Conservation (phyloP, 2,113 vertebrate species). For the Chrysochloris asiatica region DNA sequence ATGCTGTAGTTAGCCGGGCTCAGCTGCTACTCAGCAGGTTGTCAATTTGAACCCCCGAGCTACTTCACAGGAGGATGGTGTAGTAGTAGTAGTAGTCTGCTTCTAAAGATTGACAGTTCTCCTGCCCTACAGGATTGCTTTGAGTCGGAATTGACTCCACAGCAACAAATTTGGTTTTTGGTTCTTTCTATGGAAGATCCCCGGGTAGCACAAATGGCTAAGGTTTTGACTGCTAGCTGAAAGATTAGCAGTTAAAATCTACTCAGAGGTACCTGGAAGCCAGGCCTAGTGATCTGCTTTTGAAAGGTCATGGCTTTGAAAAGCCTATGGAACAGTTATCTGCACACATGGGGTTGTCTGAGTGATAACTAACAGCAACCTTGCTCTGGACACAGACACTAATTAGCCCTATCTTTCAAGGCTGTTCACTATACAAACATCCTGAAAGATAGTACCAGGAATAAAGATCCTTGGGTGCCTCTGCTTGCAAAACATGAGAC, state of each 20-base stretch:
- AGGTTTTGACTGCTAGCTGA: neutral
- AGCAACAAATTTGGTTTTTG: neutral
- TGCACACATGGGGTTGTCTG: neutral
- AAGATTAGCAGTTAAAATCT: neutral
- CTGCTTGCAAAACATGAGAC: neutral
- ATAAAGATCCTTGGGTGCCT: neutral
- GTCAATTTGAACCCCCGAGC: neutral
- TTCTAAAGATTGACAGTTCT: neutral
- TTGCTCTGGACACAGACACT: neutral
- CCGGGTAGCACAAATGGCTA: neutral
- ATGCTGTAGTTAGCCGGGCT: neutral
- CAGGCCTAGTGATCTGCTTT: neutral
- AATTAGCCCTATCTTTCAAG: neutral
- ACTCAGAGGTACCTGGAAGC: neutral
- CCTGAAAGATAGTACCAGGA: neutral
- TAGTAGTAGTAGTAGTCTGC: neutral
- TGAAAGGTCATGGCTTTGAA: neutral
- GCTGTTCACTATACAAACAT: neutral
- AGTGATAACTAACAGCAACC: neutral
- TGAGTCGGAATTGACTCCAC: neutral
- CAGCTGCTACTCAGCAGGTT: neutral
- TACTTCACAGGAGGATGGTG: neutral
- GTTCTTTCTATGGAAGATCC: neutral
- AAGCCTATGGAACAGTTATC: neutral
- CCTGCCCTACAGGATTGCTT: neutral